Conservation (phyloP, 1,140 invertebrate genomes). For the Harpegnathos saltator region DNA sequence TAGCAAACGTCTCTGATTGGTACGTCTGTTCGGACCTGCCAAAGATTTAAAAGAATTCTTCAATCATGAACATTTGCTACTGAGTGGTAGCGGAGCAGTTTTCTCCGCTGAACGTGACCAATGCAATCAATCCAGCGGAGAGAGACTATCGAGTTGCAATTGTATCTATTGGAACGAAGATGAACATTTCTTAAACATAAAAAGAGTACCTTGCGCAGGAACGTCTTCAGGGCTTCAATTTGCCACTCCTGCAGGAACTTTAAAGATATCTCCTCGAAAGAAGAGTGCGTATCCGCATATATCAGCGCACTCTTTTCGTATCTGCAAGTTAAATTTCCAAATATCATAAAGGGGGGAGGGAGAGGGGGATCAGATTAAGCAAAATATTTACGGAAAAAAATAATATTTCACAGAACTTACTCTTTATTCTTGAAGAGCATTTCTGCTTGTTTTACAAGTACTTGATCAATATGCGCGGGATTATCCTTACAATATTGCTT, state of each 20-base stretch:
- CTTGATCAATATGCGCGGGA: slow-evolving; percentile 92
- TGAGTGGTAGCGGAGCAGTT: no score
- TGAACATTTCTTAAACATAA: background rate
- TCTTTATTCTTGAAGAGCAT: slow-evolving; percentile 92
- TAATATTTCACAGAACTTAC: slow-evolving; percentile 83
- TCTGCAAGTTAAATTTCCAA: slow-evolving; percentile 80
- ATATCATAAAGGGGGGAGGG: background rate
- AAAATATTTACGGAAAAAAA: slow-evolving; percentile 15
- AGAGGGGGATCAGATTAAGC: background rate
- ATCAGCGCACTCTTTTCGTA: slow-evolving; percentile 94
- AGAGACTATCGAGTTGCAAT: slow-evolving; percentile 53
- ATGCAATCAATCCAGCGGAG: no score
- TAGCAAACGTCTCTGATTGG: no score
- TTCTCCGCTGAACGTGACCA: no score
- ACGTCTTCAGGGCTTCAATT: slow-evolving; percentile 94
- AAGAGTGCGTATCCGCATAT: slow-evolving; percentile 95
- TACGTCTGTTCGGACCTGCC: no score
- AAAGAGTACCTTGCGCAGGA: slow-evolving; percentile 90
- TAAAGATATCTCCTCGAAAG: slow-evolving; percentile 97
- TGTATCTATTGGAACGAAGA: slow-evolving; percentile 76
- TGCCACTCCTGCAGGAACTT: slow-evolving; percentile 95
- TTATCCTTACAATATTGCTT: slow-evolving; percentile 93
- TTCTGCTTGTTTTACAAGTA: slow-evolving; percentile 96
- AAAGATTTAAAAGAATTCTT: no score
- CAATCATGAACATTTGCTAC: no score